phyloP scores from a whole-genome alignment of 2,888 invertebrate genomes.

The Hypomecis atomaria region DNA sequence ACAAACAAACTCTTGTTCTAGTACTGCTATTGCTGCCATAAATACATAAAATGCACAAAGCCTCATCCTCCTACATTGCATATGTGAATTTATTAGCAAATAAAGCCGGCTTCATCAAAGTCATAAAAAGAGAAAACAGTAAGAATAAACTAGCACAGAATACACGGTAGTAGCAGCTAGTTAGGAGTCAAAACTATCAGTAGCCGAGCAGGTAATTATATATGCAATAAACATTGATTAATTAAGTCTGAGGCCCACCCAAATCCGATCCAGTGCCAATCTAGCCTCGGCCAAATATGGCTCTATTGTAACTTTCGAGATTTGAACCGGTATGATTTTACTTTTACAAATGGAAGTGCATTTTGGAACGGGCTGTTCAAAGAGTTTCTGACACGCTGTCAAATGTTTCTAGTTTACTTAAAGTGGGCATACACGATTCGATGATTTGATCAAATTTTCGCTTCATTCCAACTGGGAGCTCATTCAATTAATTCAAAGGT shows the following conservation, averaged over 20 bases:
- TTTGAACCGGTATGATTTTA: slow-evolving; percentile 52
- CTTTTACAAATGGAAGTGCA: slow-evolving; percentile 55
- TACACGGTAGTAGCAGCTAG: slow-evolving; percentile 35
- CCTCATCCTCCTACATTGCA: background rate
- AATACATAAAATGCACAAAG: slow-evolving; percentile 9
- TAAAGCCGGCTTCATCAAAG: slow-evolving; percentile 13
- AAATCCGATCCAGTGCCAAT: slow-evolving; percentile 47
- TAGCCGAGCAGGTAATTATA: slow-evolving; percentile 38
- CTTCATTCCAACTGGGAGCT: no score
- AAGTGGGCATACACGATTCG: no score
- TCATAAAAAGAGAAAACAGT: slow-evolving; percentile 28
- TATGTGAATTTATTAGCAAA: slow-evolving; percentile 17
- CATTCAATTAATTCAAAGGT: no score
- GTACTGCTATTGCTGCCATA: slow-evolving; percentile 12
- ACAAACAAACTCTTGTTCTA: slow-evolving; percentile 11
- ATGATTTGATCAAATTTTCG: no score
- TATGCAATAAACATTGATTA: slow-evolving; percentile 50
- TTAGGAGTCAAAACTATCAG: slow-evolving; percentile 38
- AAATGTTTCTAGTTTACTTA: no score
- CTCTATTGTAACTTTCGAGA: slow-evolving; percentile 51
- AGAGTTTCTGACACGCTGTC: background rate
- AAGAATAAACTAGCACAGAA: slow-evolving; percentile 16
- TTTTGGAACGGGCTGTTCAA: slow-evolving; percentile 6
- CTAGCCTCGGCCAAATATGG: slow-evolving; percentile 50
- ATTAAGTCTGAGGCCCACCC: slow-evolving; percentile 49